Evolutionary conservation across 1,140 invertebrate species (phyloP), one percentile per base, ranked within the genome.

Genomic region (Pteromalus puparum): DNA sequence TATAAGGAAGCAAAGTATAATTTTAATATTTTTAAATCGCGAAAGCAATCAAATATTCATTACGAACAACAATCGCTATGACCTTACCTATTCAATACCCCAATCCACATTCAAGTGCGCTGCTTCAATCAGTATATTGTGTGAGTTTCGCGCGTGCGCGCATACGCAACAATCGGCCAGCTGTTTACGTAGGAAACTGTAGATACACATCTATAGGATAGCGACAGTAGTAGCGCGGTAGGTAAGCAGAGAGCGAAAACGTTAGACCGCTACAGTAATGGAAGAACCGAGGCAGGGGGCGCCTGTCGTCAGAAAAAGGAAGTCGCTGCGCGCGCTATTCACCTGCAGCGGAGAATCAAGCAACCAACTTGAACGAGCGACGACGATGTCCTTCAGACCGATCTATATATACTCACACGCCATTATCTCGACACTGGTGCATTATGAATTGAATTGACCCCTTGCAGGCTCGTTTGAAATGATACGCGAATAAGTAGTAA

Each of bases 181-280:
- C 82, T 88, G 87, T 87, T 87, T 88, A 90, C 87, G 88, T 88
- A 88, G 87, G 87, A 83, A 89, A 88, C 89, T 86, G 89, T 88
- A 88, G 89, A 85, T n/a, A 61, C 53, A 61, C 85, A 87, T 86
- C 87, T 81, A 86, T 86, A 82, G 83, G 10, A 76, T 24, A 12
- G 21, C 30, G 18, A 18, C 21, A 75, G 38, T 34, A 46, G 73
- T 75, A 75, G 82, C 74, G 76, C 82, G 12, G 88, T 87, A 81
- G 87, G 89, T 88, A 88, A 89, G 89, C 89, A 87, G 73, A 87
- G 73, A 82, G 70, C 26, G 84, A 86, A 85, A 79, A 38, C 74
- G 21, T 6, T 26, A 34, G n/a, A 10, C 24, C 42, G 48, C 18
- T 38, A 76, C 53, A 72, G 61, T 46, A 10, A 61, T 53, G 65